Conservation (phyloP, 2,113 vertebrate genomes). For the Apodemus speciosus region DNA sequence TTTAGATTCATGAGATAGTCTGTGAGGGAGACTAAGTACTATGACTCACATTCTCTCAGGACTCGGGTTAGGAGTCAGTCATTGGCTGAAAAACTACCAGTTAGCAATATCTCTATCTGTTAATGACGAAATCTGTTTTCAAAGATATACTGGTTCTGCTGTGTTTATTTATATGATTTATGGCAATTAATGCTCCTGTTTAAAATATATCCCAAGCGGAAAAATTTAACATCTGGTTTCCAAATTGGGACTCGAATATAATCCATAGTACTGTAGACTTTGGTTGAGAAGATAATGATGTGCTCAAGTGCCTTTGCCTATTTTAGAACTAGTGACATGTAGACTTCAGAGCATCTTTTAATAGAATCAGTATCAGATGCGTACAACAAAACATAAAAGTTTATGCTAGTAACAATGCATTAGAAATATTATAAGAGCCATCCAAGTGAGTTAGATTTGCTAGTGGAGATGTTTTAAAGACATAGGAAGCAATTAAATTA, state of each 20-base stretch:
- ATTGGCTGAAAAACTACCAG: not conserved
- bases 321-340: not conserved
- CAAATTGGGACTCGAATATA: not conserved
- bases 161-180: slow-evolving; percentile 48
- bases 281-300: not conserved
- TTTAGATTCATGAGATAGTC: not conserved
- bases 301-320: not conserved
- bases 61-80: not conserved
- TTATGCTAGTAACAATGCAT: not conserved
- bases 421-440: not conserved
- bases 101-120: not conserved
- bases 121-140: not conserved
- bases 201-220: not conserved
- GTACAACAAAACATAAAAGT: not conserved
- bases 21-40: not conserved
- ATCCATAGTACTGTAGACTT: not conserved
- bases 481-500: not conserved
- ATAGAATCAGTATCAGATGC: not conserved
- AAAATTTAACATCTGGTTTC: slow-evolving; percentile 37
- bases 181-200: slow-evolving; percentile 22
- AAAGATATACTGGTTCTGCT: not conserved
- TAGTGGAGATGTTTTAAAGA: not conserved
- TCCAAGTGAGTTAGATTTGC: not conserved
- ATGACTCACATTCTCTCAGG: not conserved
- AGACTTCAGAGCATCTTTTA: not conserved